These are phyloP conservation scores for Sicus ferrugineus DNA, from an alignment of 2,888 invertebrate genomes.

Conservation along the genomic window DNA sequence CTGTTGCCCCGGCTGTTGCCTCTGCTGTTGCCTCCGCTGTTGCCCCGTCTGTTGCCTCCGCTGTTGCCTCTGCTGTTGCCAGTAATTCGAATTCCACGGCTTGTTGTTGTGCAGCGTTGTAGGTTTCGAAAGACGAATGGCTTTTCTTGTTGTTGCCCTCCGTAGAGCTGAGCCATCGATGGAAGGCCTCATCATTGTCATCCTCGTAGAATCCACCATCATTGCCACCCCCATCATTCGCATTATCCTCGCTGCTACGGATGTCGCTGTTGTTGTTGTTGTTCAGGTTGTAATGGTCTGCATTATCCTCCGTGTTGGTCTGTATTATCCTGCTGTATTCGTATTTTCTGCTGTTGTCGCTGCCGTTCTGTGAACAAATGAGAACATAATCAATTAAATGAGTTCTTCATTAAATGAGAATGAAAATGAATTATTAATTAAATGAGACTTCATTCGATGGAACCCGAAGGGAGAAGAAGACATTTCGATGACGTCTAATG, in stretches of 20 bases:
- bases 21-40: slow-evolving; percentile 34
- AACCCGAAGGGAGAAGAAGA: too few relatives aligned
- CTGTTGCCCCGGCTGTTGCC: slow-evolving; percentile 36
- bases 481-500: too few relatives aligned
- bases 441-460: too few relatives aligned
- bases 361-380: too few relatives aligned
- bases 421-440: too few relatives aligned
- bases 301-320: too few relatives aligned
- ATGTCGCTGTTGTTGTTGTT: neutral
- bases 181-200: slow-evolving; percentile 52
- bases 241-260: neutral
- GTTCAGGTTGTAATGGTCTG: neutral
- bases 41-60: neutral
- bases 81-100: slow-evolving; percentile 25
- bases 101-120: slow-evolving; percentile 31
- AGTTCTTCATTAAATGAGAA: too few relatives aligned
- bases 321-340: slow-evolving; percentile 9
- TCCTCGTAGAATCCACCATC: slow-evolving; percentile 41
- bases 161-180: slow-evolving; percentile 59
- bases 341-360: neutral
- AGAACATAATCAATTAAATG: too few relatives aligned
- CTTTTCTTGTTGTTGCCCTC: slow-evolving; percentile 49
- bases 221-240: neutral
- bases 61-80: neutral
- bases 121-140: slow-evolving; percentile 14